Conservation (phyloP, 2,797 vertebrate genomes). For the Sebastes dallii region DNA sequence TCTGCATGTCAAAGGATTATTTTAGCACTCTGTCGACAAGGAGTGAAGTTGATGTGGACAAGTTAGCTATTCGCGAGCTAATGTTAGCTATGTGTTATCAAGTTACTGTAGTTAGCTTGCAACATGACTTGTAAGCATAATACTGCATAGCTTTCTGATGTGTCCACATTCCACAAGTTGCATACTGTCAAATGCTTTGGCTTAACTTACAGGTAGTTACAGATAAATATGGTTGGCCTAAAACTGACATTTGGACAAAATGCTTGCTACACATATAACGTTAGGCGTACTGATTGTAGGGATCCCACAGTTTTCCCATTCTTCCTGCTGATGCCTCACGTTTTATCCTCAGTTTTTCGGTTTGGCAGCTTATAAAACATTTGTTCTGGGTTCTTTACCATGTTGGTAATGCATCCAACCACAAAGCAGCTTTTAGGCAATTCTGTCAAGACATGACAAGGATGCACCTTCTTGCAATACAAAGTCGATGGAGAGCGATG, state of each 20-base stretch:
- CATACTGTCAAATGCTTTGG: not conserved
- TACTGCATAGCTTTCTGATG: not conserved
- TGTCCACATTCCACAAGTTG: not conserved
- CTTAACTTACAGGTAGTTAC: not conserved
- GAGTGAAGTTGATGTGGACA: not conserved
- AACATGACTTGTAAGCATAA: not conserved
- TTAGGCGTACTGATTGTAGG: rapidly evolving
- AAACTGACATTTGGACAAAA: not conserved
- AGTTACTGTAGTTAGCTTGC: not conserved
- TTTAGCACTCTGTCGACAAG: not conserved
- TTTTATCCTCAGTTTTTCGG: not conserved
- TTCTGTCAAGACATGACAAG: too few relatives aligned
- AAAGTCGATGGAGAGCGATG: too few relatives aligned
- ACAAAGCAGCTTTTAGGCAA: too few relatives aligned
- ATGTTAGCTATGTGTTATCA: not conserved
- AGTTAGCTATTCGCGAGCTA: not conserved
- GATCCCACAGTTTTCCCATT: not conserved
- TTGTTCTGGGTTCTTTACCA: too few relatives aligned
- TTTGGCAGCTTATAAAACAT: rapidly evolving
- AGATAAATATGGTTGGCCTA: not conserved
- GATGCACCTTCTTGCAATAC: too few relatives aligned
- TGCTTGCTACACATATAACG: not conserved
- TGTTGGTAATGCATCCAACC: too few relatives aligned
- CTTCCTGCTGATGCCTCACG: not conserved
- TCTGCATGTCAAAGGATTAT: not conserved